Evolutionary conservation across 2,113 vertebrate species (phyloP).

Genomic region (Neotragus moschatus): DNA sequence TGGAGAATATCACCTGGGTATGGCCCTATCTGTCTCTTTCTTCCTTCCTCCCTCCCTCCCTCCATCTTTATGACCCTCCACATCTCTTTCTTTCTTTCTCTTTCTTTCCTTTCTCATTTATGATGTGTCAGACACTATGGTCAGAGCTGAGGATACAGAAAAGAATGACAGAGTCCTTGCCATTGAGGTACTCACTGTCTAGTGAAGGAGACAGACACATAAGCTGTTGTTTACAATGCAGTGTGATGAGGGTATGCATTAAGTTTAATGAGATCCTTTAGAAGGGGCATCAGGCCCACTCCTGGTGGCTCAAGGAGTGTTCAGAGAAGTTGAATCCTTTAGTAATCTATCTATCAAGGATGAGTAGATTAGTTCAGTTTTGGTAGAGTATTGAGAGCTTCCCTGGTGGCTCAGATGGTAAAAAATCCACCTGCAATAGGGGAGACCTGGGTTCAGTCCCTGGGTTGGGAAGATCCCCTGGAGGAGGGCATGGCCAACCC

Average conservation of each 20-base stretch:
- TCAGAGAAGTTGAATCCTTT: neutral
- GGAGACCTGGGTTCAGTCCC: neutral
- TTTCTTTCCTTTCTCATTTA: neutral
- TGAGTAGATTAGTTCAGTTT: neutral
- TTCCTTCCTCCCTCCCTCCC: rapidly evolving
- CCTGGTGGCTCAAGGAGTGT: neutral
- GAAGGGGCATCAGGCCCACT: neutral
- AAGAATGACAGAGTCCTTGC: neutral
- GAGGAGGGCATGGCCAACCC: neutral
- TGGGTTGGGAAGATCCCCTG: neutral
- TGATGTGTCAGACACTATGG: neutral
- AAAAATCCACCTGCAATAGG: neutral
- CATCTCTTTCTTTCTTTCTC: no score
- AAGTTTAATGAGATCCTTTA: neutral
- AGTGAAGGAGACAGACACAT: neutral
- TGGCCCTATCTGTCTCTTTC: neutral
- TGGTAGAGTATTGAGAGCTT: neutral
- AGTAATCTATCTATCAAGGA: neutral
- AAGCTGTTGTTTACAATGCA: neutral
- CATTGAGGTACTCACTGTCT: neutral
- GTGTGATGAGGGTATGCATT: neutral
- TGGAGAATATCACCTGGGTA: neutral
- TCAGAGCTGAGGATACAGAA: neutral
- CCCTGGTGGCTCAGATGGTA: neutral
- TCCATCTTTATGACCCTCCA: neutral